phyloP scores from a whole-genome alignment of 2,888 invertebrate species.

The Lomographa bimaculata region DNA sequence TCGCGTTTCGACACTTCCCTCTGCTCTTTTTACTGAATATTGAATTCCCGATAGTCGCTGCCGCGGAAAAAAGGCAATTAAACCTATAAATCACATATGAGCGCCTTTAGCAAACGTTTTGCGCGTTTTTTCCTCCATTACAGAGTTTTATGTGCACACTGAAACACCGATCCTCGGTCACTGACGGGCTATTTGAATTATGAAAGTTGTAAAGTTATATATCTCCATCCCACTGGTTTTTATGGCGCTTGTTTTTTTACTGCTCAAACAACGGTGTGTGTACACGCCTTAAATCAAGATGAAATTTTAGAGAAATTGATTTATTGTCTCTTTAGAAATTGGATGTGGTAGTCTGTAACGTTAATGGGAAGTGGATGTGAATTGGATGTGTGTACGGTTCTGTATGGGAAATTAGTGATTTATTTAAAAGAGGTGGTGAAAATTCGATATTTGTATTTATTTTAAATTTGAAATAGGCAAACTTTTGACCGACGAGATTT shows the following conservation, averaged over 20 bases:
- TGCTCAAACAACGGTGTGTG: constrained; percentile 57
- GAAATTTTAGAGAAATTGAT: constrained; percentile 57
- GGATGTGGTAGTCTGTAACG: constrained; percentile 33
- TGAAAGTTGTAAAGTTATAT: constrained; percentile 75
- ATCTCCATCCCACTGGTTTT: constrained; percentile 65
- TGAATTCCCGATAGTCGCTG: constrained; percentile 62
- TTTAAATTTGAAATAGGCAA: too few species aligned
- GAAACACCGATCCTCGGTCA: constrained; percentile 51
- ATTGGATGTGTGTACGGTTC: too few species aligned
- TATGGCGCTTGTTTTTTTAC: constrained; percentile 68
- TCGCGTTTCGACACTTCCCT: constrained; percentile 48
- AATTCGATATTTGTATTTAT: too few species aligned
- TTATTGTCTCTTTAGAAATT: constrained; percentile 53
- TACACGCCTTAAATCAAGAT: constrained; percentile 64
- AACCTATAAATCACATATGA: constrained; percentile 73
- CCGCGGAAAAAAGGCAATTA: constrained; percentile 71
- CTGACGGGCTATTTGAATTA: constrained; percentile 75
- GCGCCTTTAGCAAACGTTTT: constrained; percentile 44
- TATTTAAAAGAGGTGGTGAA: too few species aligned
- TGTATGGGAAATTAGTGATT: constrained; percentile 7
- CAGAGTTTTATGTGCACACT: constrained; percentile 60
- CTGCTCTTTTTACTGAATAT: constrained; percentile 70
- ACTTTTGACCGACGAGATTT: too few species aligned
- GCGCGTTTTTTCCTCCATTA: constrained; percentile 54
- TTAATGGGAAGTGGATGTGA: too few species aligned